Percentiles rank a stretch among this genome's conserved stretches.
phyloP scores from a whole-genome alignment of 1,140 invertebrate species.

The Drosophila watanabei region DNA sequence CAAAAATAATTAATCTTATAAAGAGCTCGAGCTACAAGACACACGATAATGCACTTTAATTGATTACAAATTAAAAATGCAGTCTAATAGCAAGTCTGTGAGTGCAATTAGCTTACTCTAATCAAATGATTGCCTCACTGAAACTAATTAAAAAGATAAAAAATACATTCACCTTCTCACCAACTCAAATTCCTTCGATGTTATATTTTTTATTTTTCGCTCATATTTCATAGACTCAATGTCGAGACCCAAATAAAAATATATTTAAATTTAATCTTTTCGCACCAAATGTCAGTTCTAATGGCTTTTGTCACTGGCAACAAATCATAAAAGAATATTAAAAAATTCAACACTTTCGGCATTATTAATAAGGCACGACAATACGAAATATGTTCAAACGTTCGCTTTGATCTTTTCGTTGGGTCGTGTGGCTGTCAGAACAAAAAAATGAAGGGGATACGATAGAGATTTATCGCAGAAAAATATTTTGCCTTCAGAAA shows the following conservation, averaged over 20 bases:
- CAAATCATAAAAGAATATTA: constrained; percentile 70
- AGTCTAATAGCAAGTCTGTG: constrained; percentile 25
- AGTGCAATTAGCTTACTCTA: constrained; percentile 51
- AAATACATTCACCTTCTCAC: constrained; percentile 16
- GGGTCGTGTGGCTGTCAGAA: constrained; percentile 73
- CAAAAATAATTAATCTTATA: constrained; percentile 18
- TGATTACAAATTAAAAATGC: constrained; percentile 59
- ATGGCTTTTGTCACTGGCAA: constrained; percentile 75
- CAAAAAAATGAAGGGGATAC: constrained; percentile 38
- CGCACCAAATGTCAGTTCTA: constrained; percentile 73
- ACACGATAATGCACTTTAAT: constrained; percentile 35
- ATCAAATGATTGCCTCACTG: constrained; percentile 38
- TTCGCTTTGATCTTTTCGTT: constrained; percentile 64
- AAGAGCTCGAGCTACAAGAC: not conserved
- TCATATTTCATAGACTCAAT: constrained; percentile 26
- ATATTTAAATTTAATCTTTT: constrained; percentile 74
- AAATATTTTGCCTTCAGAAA: constrained; percentile 74
- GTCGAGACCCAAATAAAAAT: constrained; percentile 14
- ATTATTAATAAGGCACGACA: constrained; percentile 73
- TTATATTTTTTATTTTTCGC: constrained; percentile 3
- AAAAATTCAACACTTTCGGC: constrained; percentile 50
- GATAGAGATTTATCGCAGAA: constrained; percentile 69
- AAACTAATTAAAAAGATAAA: constrained; percentile 36
- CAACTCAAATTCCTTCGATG: not conserved
- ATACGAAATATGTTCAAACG: constrained; percentile 57